Percentiles rank a stretch among this genome's conserved stretches.
These are phyloP conservation scores for Mallotus villosus DNA, from an alignment of 2,797 vertebrate species.

Conservation along the genomic window DNA sequence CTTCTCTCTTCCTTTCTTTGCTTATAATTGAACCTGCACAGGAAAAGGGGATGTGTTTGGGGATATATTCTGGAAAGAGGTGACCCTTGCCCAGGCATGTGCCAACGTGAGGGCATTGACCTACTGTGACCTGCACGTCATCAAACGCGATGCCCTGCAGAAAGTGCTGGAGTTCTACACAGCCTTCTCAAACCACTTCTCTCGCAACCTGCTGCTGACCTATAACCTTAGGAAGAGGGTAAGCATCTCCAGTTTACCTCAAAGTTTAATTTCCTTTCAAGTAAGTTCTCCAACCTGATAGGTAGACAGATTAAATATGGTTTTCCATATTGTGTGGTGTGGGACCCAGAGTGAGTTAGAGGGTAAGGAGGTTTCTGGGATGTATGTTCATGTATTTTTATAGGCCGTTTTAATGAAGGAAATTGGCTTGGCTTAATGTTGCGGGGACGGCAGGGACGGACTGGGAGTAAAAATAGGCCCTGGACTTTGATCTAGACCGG, in stretches of 20 bases:
- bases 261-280: too few relatives aligned
- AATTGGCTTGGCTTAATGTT: too few relatives aligned
- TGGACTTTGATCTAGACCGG: too few relatives aligned
- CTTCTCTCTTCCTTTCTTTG: background rate
- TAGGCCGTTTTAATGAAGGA: too few relatives aligned
- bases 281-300: too few relatives aligned
- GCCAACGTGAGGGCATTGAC: conserved; percentile 93
- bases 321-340: too few relatives aligned
- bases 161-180: conserved; percentile 94
- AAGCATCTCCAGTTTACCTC: conserved; percentile 47
- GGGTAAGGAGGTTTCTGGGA: too few relatives aligned
- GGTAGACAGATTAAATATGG: too few relatives aligned
- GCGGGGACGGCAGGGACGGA: too few relatives aligned
- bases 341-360: too few relatives aligned
- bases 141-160: conserved; percentile 90
- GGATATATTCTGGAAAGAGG: conserved; percentile 95
- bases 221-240: conserved; percentile 96
- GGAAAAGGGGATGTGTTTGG: conserved; percentile 96
- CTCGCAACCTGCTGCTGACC: conserved; percentile 90
- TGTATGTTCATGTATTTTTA: too few relatives aligned
- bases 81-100: conserved; percentile 88
- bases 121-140: conserved; percentile 94
- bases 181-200: conserved; percentile 91
- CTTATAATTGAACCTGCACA: conserved; percentile 43
- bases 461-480: too few relatives aligned